A percentile compares a stretch with the other conserved stretches of the same genome.
Evolutionary conservation across 2,797 vertebrate species (phyloP).

Genomic region (Halcyon chelicuti): DNA sequence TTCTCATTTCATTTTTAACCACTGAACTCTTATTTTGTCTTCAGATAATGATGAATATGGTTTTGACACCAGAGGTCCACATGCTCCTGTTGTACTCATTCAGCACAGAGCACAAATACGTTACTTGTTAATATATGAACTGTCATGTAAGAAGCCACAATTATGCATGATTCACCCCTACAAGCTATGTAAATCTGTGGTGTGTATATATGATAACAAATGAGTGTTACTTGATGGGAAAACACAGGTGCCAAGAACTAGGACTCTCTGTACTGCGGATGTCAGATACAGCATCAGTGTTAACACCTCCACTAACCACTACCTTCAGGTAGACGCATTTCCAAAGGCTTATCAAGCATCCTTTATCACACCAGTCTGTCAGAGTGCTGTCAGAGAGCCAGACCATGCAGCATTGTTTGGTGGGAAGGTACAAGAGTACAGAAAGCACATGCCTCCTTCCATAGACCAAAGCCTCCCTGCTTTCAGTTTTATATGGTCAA

Average conservation of each 20-base stretch:
- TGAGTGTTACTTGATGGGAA: constrained; percentile 59
- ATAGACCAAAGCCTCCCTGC: not conserved
- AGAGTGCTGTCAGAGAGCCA: not conserved
- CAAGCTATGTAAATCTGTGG: constrained; percentile 46
- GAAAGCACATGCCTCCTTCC: not conserved
- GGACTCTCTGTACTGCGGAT: constrained; percentile 21
- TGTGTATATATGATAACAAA: constrained; percentile 57
- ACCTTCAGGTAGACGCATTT: constrained; percentile 51
- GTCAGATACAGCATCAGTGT: constrained; percentile 32
- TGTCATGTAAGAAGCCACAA: constrained; percentile 66
- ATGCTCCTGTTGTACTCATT: not conserved
- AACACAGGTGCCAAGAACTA: constrained; percentile 50
- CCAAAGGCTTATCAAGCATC: constrained; percentile 42
- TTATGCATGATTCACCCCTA: constrained; percentile 61
- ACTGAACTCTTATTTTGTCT: constrained; percentile 46
- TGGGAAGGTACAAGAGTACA: not conserved
- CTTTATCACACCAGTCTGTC: not conserved
- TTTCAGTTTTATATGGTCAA: rapidly evolving
- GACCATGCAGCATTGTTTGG: not conserved
- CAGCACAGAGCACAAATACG: not conserved
- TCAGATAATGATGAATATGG: constrained; percentile 24
- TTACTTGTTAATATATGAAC: constrained; percentile 53
- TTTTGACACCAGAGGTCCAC: constrained; percentile 60
- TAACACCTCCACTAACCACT: constrained; percentile 46
- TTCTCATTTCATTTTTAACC: constrained; percentile 41